Conservation (phyloP, 2,888 invertebrate species). For the Limenitis camilla region DNA sequence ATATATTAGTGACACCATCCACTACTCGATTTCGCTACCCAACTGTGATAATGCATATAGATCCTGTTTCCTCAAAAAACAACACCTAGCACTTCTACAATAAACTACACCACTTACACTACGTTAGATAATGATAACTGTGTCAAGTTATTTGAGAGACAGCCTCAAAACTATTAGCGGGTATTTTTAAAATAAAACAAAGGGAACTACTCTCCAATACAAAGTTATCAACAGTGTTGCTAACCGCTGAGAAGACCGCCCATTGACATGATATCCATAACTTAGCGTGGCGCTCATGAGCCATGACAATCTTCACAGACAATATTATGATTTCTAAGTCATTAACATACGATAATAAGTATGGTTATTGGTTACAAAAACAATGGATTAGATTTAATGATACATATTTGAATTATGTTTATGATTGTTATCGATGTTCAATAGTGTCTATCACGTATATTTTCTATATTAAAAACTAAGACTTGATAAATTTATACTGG, state of each 20-base stretch:
- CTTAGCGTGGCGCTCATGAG: constrained; percentile 45
- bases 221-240: constrained; percentile 8
- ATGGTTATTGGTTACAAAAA: constrained; percentile 14
- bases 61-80: no score
- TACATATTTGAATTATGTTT: constrained; percentile 3
- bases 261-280: constrained; percentile 30
- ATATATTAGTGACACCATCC: no score
- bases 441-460: background rate
- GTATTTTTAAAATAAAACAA: no score
- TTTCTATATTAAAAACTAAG: background rate
- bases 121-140: no score
- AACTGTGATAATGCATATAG: no score
- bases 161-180: no score
- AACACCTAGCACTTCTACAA: no score
- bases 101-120: no score
- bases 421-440: background rate
- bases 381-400: constrained; percentile 16
- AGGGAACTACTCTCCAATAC: no score
- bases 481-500: background rate
- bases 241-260: constrained; percentile 29
- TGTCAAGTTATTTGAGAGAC: no score
- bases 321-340: constrained; percentile 21
- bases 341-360: constrained; percentile 41
- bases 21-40: no score
- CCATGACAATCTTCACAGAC: constrained; percentile 44